A percentile compares a stretch with the other conserved stretches of the same genome.
These are phyloP conservation scores for Misgurnus anguillicaudatus DNA, from an alignment of 2,113 vertebrate species.

Conservation along the genomic window DNA sequence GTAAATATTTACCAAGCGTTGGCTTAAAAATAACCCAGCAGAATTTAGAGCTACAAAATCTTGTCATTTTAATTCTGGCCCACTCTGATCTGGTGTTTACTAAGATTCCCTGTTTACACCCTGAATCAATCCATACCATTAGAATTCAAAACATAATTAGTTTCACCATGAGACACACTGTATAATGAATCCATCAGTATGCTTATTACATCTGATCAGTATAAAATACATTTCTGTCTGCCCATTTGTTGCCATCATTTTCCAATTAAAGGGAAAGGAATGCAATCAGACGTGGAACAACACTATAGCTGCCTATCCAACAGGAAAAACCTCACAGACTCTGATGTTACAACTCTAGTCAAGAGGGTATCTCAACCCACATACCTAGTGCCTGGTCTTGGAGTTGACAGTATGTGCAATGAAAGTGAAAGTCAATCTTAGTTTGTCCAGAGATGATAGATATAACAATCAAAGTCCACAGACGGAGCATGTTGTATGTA, in stretches of 20 bases:
- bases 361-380: background rate
- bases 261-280: slow-evolving; percentile 15
- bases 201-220: slow-evolving; percentile 34
- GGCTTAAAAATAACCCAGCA: too few relatives aligned
- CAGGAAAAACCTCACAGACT: background rate
- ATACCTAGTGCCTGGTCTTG: background rate
- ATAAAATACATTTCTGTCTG: slow-evolving; percentile 33
- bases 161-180: slow-evolving; percentile 18
- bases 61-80: too few relatives aligned
- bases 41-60: too few relatives aligned
- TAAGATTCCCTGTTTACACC: slow-evolving; percentile 2
- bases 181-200: slow-evolving; percentile 40
- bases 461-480: background rate
- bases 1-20: too few relatives aligned
- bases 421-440: background rate
- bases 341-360: background rate
- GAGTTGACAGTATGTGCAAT: background rate
- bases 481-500: too few relatives aligned
- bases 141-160: slow-evolving; percentile 44
- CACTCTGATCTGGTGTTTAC: slow-evolving; percentile 13
- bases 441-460: background rate
- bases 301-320: background rate
- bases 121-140: slow-evolving; percentile 17
- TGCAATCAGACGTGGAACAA: background rate
- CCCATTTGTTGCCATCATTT: slow-evolving; percentile 29